Evolutionary conservation across 2,888 invertebrate genomes (phyloP), one percentile per base, ranked within the genome.

Genomic region (Vesta saturnalis): DNA sequence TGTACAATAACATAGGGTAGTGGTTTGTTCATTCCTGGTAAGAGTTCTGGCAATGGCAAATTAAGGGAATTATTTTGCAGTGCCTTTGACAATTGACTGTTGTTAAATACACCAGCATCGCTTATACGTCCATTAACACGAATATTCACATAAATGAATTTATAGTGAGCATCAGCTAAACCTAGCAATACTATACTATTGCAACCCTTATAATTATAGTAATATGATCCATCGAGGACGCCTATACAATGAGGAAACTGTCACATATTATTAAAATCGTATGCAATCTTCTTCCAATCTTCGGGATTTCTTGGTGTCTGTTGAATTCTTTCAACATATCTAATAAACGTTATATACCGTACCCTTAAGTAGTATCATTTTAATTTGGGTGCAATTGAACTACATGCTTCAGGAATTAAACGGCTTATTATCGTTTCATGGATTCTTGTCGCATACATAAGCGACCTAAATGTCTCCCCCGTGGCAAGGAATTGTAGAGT

Each of bases 111-210:
- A 55, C 73, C 72, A 23, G 74, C 76, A 75, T 77, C 78, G 47
- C 74, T 74, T 35, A 76, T 58, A 56, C 77, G 64, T 35, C 77
- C 77, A 71, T 77, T 74, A 43, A 4, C 63, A 5, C 75, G 77
- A 63, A 74, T 68, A 74, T 78, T 67, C 5, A 74, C 60, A 69
- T 75, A 76, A n/a, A 68, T 62, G 69, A 78, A 78, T 49, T 71
- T 72, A 64, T 75, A 78, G 19, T 74, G 59, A 1, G 75, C 75
- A 73, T 76, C 75, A 78, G n/a, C n/a, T n/a, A n/a, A n/a, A n/a
- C n/a, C n/a, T n/a, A n/a, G n/a, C n/a, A n/a, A n/a, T n/a, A n/a
- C 75, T 64, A 79, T 74, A 21, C 76, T 77, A 58, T 76, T 69
- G 46, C 35, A 47, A 5, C 70, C 67, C 67, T 77, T 77, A 67